Evolutionary conservation across 2,797 vertebrate genomes (phyloP), one percentile per base, ranked within the genome.

Genomic region (Pterois miles): DNA sequence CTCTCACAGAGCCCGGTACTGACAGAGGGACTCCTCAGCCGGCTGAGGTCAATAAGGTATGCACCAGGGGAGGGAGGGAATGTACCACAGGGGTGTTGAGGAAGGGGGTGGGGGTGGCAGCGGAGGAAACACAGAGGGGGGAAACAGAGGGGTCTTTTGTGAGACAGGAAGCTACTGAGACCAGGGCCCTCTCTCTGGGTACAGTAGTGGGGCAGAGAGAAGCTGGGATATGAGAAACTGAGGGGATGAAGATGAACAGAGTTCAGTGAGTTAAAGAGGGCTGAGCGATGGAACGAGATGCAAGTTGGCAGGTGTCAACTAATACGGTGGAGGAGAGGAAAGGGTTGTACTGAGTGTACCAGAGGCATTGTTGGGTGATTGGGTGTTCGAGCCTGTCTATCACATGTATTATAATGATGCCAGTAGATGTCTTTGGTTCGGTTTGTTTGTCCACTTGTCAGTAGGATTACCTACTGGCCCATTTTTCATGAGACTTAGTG

Each of bases 31-130:
- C 88, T 83, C 88, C 86, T 92, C 83, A 81, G 87, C 58, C 82
- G 78, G 75, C 79, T 54, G 80, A 85, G 88, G 92, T 90, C 92
- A 86, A 83, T n/a, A 3, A 90, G 94, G 94, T 94, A 93, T 92
- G 92, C 91, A 87, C 71, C 87, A 13, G 70, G 86, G 90, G 87
- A 88, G 88, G 76, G 90, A 89, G 93, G 93, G 95, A 95, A 95
- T 95, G 94, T 95, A 94, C 95, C 94, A 95, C 93, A 76, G 89
- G 91, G 89, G 93, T 95, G 92, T 94, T 93, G 94, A 91, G 90
- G 89, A 91, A 90, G 88, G 89, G 90, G 90, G 90, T 83, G 83
- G 91, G 91, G 86, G 88, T 87, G 94, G 93, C 90, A 87, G 91
- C 70, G 81, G 88, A 91, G 89, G 91, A 92, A 93, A 84, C 89